Evolutionary conservation across 2,797 vertebrate species (phyloP).

Genomic region (Bovichtus diacanthus): DNA sequence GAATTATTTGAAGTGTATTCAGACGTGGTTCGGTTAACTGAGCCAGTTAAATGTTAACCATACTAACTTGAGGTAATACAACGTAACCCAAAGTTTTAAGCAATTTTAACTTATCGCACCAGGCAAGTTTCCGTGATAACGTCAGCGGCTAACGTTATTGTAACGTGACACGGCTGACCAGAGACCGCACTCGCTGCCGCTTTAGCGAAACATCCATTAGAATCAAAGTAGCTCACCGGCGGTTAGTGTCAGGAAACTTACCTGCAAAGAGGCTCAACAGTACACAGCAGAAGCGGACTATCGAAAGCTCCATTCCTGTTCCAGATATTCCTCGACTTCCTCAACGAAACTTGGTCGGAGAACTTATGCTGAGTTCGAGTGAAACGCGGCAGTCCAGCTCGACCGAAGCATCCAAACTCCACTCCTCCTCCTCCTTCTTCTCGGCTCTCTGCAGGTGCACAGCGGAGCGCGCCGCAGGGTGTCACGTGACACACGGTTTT

Average conservation of each 20-base stretch:
- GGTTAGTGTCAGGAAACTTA: slow-evolving; percentile 66
- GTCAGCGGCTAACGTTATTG: not conserved
- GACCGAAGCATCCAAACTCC: slow-evolving; percentile 77
- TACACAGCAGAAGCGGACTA: slow-evolving; percentile 38
- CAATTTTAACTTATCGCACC: not conserved
- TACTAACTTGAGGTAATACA: accelerated
- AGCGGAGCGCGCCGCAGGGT: slow-evolving; percentile 67
- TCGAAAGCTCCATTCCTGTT: slow-evolving; percentile 69
- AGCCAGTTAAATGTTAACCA: not conserved
- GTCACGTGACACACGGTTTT: slow-evolving; percentile 77
- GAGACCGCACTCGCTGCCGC: not conserved
- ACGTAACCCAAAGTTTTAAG: not conserved
- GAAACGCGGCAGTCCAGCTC: slow-evolving; percentile 41
- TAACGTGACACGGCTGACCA: slow-evolving; percentile 5
- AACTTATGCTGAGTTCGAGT: slow-evolving; percentile 59
- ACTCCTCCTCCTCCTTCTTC: slow-evolving; percentile 59
- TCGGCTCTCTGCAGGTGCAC: slow-evolving; percentile 84
- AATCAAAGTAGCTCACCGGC: slow-evolving; percentile 34
- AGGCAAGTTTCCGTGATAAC: not conserved
- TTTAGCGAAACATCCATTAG: not conserved
- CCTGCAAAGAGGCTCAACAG: slow-evolving; percentile 71
- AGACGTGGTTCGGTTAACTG: too few relatives aligned
- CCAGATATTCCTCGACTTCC: slow-evolving; percentile 52
- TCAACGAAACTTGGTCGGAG: slow-evolving; percentile 61
- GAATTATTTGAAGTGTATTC: not conserved